phyloP scores from a whole-genome alignment of 1,140 invertebrate species.

The Trichomalopsis sarcophagae region DNA sequence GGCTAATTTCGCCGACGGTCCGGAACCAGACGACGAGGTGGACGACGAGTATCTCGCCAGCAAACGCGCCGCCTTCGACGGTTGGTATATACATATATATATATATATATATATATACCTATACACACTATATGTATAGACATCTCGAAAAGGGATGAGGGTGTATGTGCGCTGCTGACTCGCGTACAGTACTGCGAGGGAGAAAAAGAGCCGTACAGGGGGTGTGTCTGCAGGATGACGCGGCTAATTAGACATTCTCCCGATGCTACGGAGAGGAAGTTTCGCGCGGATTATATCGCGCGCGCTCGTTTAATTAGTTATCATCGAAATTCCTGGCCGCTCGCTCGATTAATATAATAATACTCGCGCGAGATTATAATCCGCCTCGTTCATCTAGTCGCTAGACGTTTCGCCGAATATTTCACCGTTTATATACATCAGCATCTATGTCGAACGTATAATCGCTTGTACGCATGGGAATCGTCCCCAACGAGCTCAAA shows the following conservation, averaged over 20 bases:
- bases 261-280: not conserved
- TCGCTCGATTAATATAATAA: too few species aligned
- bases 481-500: too few species aligned
- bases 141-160: not conserved
- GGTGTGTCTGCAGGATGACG: not conserved
- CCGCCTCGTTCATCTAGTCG: too few species aligned
- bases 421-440: too few species aligned
- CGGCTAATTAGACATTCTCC: not conserved
- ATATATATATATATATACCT: not conserved
- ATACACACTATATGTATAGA: not conserved
- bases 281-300: not conserved
- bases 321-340: not conserved
- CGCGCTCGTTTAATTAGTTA: not conserved
- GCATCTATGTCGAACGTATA: too few species aligned
- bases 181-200: too few species aligned
- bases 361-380: too few species aligned
- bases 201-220: not conserved
- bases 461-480: too few species aligned
- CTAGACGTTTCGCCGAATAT: too few species aligned
- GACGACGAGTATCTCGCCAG: not conserved
- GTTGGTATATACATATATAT: constrained; percentile 20
- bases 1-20: constrained; percentile 57
- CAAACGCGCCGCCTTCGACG: constrained; percentile 24
- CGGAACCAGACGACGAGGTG: not conserved
- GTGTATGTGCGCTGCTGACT: not conserved